A percentile compares a stretch with the other conserved stretches of the same genome.
phyloP scores from a whole-genome alignment of 2,113 vertebrate species.

The Prochilodus magdalenae region DNA sequence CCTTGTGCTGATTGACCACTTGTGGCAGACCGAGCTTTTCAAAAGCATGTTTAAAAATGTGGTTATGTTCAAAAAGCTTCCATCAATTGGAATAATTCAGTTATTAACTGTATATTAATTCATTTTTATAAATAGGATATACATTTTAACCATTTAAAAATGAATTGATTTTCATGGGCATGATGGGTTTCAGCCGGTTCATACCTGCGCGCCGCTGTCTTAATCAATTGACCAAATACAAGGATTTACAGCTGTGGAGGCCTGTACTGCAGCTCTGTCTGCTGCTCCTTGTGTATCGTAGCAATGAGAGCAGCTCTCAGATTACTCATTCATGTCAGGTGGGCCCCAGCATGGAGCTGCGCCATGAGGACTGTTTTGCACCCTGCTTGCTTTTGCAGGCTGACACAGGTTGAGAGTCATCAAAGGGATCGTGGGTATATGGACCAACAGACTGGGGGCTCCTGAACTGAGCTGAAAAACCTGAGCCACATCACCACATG shows the following conservation, averaged over 20 bases:
- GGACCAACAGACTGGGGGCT: constrained; percentile 11
- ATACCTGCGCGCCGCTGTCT: too few relatives aligned
- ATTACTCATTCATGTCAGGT: constrained; percentile 62
- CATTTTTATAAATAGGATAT: too few relatives aligned
- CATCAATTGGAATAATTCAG: too few relatives aligned
- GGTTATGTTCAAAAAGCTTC: too few relatives aligned
- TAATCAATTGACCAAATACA: not conserved
- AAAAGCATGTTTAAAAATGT: too few relatives aligned
- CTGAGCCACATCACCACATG: constrained; percentile 6
- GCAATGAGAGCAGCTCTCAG: constrained; percentile 51
- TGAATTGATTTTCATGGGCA: too few relatives aligned
- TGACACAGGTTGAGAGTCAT: constrained; percentile 60
- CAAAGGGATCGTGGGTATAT: constrained; percentile 47
- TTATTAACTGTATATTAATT: too few relatives aligned
- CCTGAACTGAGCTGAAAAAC: not conserved
- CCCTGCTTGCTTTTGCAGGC: constrained; percentile 59
- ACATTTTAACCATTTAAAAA: too few relatives aligned
- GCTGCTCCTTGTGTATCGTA: constrained; percentile 1
- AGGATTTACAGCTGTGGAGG: not conserved
- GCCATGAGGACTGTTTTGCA: constrained; percentile 58
- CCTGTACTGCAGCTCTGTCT: constrained; percentile 7
- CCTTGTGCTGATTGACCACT: too few relatives aligned
- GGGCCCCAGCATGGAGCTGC: constrained; percentile 51
- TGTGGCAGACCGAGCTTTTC: too few relatives aligned
- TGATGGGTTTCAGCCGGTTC: too few relatives aligned